Base-by-base conservation (phyloP, 2,888 invertebrate species). In the Sesia bembeciformis region DNA sequence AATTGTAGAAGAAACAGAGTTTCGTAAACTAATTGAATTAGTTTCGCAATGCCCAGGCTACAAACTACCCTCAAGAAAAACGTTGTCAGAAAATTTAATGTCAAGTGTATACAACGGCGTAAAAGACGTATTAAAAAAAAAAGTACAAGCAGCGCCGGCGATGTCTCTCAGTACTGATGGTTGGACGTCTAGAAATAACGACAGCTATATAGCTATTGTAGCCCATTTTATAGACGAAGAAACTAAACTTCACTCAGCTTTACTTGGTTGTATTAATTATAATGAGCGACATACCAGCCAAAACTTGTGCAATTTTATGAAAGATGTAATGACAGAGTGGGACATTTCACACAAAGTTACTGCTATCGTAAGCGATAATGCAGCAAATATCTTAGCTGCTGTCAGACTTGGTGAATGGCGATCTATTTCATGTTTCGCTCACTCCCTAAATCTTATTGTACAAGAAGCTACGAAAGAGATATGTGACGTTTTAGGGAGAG, bases 181-280 rank as follows among this genome's bases (percentile, higher is more conserved):
- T 1, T 57, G 55, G 57, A 57, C 57, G 38, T 57, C 57, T 4
- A 6, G 39, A 7, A 54, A 52, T 39, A 57, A 53, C 23, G 57
- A 56, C 4, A 64, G 62, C 53, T 72, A 58, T 59, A 60, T 68
- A 40, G 65, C 62, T 5, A 59, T 72, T 5, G 71, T 68, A 39
- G 64, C 58, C 4, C 67, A 73, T 60, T 72, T 62, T 57, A 60
- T 71, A 5, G 23, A 54, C 39, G 39, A 54, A 3, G 40, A 52
- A 0, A 40, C 53, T 1, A 51, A 55, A 38, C 39, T 57, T 4
- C 3, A 55, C 1, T 50, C 55, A 0, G 23, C 4, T 5, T 3
- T 57, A 5, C 40, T 57, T 1, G 55, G 52, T 2, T 57, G 55
- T 42, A 41, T 49, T 0, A 39, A 57, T 5, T 54, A 52, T 23